These are phyloP conservation scores for Caenorhabditis sp. DNA, from an alignment of 2,888 invertebrate species.

Conservation along the genomic window DNA sequence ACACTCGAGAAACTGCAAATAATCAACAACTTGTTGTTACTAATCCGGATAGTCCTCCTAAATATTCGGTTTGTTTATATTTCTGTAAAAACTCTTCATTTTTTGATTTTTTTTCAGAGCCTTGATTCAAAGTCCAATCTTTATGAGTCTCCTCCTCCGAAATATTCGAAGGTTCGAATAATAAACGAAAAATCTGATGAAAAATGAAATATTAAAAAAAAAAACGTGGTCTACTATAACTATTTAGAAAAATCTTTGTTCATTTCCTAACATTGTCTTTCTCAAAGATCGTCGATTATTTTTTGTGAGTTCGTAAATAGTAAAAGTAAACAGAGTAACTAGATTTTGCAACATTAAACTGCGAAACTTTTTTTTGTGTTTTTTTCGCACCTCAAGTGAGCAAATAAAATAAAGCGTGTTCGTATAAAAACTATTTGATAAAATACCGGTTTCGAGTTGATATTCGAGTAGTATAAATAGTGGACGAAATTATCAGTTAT, in stretches of 20 bases:
- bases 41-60: constrained; percentile 31
- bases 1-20: neutral
- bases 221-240: neutral
- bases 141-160: constrained; percentile 16
- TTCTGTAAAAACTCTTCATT: too few species aligned
- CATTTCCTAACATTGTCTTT: neutral
- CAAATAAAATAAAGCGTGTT: neutral
- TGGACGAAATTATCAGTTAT: neutral
- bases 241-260: neutral
- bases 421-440: neutral
- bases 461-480: neutral
- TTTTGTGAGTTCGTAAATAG: neutral
- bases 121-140: neutral
- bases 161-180: constrained; percentile 15
- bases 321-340: neutral
- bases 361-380: neutral
- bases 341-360: neutral
- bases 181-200: neutral
- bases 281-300: neutral
- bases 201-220: neutral
- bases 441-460: neutral
- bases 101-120: constrained; percentile 10
- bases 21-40: constrained; percentile 6
- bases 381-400: neutral
- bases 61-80: constrained; percentile 18